These are phyloP conservation scores for Xylota sylvarum DNA, from an alignment of 2,888 invertebrate species.

Conservation along the genomic window DNA sequence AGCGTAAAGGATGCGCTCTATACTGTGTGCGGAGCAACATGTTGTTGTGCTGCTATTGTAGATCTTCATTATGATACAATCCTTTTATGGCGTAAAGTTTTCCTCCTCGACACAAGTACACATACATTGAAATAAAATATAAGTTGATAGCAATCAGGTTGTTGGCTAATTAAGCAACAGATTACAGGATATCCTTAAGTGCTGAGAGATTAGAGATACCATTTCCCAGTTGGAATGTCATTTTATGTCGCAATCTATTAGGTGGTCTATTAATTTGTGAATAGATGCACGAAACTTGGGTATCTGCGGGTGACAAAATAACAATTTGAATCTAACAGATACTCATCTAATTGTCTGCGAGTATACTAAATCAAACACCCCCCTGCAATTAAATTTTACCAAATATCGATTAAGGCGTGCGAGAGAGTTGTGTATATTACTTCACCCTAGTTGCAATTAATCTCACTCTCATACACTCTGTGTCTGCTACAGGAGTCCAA, in stretches of 20 bases:
- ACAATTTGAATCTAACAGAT: not conserved
- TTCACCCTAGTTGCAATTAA: not conserved
- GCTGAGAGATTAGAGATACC: conserved; percentile 36
- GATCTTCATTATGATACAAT: conserved; percentile 50
- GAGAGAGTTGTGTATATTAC: not conserved
- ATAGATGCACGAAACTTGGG: not conserved
- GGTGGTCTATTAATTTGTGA: not conserved
- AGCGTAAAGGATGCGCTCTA: conserved; percentile 14
- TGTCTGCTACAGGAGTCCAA: not conserved
- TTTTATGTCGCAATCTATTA: conserved; percentile 2
- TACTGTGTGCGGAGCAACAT: not conserved
- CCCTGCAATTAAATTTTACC: not conserved
- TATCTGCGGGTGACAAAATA: not conserved
- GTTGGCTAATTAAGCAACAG: conserved; percentile 68
- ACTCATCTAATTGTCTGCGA: not conserved
- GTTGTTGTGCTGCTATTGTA: conserved; percentile 39
- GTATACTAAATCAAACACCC: not conserved
- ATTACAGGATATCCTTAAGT: conserved; percentile 47
- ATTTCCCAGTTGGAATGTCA: conserved; percentile 1
- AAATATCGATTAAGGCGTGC: not conserved
- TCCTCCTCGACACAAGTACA: not conserved
- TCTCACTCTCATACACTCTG: not conserved
- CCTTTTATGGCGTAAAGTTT: conserved; percentile 41
- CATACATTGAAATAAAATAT: conserved; percentile 1
- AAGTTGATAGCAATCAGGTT: conserved; percentile 46